A percentile compares a stretch with the other conserved stretches of the same genome.
phyloP scores from a whole-genome alignment of 2,113 vertebrate genomes.

The Nycticorax nycticorax region DNA sequence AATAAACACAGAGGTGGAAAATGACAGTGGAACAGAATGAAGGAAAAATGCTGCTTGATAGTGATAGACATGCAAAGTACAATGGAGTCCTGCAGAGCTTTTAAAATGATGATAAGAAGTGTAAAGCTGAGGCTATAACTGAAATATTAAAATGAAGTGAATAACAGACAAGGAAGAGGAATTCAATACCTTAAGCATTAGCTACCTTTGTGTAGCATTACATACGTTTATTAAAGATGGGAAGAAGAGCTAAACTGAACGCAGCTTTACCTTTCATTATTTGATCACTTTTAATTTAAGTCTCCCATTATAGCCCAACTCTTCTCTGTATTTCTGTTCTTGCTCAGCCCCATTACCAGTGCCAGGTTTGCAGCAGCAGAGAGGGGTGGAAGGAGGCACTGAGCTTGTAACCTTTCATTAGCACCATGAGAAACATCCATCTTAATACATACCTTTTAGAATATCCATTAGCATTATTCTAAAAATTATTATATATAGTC shows the following conservation, averaged over 20 bases:
- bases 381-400: neutral
- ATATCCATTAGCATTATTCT: neutral
- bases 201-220: neutral
- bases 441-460: neutral
- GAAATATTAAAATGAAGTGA: neutral
- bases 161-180: neutral
- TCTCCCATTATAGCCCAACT: neutral
- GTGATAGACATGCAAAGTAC: neutral
- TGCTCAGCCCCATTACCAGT: neutral
- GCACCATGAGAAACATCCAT: neutral
- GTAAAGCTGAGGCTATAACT: neutral
- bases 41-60: neutral
- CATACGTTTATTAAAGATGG: neutral
- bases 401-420: neutral
- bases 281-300: neutral
- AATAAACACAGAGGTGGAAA: neutral
- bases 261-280: neutral
- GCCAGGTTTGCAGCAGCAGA: neutral
- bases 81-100: neutral
- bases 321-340: neutral
- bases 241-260: neutral
- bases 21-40: neutral
- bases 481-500: neutral
- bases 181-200: neutral
- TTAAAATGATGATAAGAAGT: accelerated